Evolutionary conservation across 2,113 vertebrate genomes (phyloP).

Genomic region (Diphyllodes magnificus): DNA sequence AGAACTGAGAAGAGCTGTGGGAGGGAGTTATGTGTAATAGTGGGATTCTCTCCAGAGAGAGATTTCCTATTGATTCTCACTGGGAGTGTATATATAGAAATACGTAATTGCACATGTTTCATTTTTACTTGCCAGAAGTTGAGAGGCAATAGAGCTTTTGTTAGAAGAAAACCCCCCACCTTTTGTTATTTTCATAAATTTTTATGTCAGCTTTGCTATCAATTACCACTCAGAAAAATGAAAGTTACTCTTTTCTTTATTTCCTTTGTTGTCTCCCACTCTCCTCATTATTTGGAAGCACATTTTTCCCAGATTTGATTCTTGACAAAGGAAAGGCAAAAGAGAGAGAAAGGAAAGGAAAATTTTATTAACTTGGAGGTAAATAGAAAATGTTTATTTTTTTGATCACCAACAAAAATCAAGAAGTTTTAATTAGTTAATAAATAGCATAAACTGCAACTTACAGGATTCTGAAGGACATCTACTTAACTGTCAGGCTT

Average conservation of each 20-base stretch:
- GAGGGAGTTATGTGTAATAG: not conserved
- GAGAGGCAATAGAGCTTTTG: not conserved
- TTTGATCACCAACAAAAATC: not conserved
- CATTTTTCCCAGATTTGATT: not conserved
- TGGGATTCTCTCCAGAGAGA: not conserved
- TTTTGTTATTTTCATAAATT: not conserved
- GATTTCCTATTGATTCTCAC: slow-evolving; percentile 10
- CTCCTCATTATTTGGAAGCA: not conserved
- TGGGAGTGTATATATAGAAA: not conserved
- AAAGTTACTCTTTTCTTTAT: not conserved
- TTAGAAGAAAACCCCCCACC: rapidly evolving
- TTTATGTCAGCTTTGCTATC: not conserved
- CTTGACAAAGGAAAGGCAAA: not conserved
- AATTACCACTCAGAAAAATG: not conserved
- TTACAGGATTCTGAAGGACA: not conserved
- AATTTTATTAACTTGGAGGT: not conserved
- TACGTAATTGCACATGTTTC: not conserved
- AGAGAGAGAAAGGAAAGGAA: not conserved
- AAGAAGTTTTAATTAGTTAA: not conserved
- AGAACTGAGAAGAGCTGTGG: not conserved
- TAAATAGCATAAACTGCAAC: not conserved
- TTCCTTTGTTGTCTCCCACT: not conserved
- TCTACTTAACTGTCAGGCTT: not conserved
- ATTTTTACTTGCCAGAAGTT: not conserved
- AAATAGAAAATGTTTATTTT: not conserved